These are phyloP conservation scores for Melanotaenia duboulayi DNA, from an alignment of 2,113 vertebrate genomes.

Conservation along the genomic window DNA sequence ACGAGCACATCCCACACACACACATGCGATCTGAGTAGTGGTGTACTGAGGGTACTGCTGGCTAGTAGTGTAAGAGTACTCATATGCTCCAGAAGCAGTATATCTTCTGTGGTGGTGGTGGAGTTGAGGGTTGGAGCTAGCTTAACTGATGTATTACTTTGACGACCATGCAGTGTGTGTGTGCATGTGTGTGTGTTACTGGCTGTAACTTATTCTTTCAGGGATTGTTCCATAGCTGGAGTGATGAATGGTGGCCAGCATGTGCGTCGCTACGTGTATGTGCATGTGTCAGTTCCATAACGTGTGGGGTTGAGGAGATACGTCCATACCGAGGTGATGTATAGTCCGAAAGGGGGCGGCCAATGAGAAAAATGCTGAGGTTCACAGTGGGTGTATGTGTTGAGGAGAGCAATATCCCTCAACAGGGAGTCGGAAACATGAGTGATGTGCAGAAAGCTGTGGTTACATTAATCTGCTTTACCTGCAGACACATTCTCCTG, in stretches of 20 bases:
- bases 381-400: conserved; percentile 44
- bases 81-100: conserved; percentile 18
- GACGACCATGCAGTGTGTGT: conserved; percentile 16
- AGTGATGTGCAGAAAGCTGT: conserved; percentile 75
- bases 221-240: conserved; percentile 42
- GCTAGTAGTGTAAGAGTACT: conserved; percentile 13
- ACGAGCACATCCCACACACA: background rate
- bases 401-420: conserved; percentile 60
- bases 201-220: conserved; percentile 43
- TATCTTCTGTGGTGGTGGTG: conserved; percentile 40
- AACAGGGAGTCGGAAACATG: conserved; percentile 54
- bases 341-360: conserved; percentile 38
- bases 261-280: conserved; percentile 12
- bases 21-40: conserved; percentile 13
- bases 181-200: conserved; percentile 10
- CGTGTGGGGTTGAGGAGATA: conserved; percentile 52
- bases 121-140: conserved; percentile 39
- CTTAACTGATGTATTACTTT: conserved; percentile 48
- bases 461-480: conserved; percentile 73
- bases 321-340: conserved; percentile 57
- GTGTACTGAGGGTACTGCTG: conserved; percentile 6
- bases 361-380: conserved; percentile 68
- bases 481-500: conserved; percentile 14
- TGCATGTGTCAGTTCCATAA: conserved; percentile 52
- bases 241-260: conserved; percentile 49